A percentile compares a stretch with the other conserved stretches of the same genome.
Conservation (phyloP, 2,113 vertebrate genomes). For the Phaetusa simplex region DNA sequence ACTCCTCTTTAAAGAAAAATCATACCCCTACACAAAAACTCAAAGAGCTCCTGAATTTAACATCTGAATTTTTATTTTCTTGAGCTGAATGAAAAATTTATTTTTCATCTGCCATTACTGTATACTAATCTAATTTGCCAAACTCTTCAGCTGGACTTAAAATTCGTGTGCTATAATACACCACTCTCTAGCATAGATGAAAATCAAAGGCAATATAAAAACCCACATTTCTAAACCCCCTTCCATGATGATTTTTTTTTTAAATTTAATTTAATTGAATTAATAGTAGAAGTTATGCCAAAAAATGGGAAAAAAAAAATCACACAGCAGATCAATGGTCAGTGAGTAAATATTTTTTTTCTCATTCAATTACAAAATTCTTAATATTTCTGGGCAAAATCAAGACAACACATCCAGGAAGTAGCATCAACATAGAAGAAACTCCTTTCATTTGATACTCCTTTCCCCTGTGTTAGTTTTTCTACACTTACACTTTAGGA, state of each 20-base stretch:
- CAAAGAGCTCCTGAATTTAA: neutral
- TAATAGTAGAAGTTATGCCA: neutral
- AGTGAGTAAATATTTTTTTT: neutral
- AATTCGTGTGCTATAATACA: neutral
- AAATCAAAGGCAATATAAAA: neutral
- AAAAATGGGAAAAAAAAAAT: neutral
- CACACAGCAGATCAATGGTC: neutral
- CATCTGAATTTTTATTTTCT: neutral
- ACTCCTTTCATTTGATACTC: neutral
- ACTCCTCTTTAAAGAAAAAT: neutral
- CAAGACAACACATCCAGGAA: neutral
- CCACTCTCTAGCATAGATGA: neutral
- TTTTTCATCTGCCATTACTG: neutral
- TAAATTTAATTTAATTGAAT: neutral
- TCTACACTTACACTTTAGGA: neutral
- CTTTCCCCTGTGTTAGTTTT: neutral
- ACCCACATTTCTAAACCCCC: neutral
- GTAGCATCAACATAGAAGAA: neutral
- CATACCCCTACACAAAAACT: neutral
- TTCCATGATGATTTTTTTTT: neutral
- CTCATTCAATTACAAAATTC: neutral
- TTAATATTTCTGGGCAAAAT: neutral
- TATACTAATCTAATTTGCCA: neutral
- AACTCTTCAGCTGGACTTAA: neutral
- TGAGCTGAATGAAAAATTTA: neutral